Evolutionary conservation across 2,797 vertebrate genomes (phyloP), one percentile per base, ranked within the genome.

Genomic region (Nyctalus aviator): DNA sequence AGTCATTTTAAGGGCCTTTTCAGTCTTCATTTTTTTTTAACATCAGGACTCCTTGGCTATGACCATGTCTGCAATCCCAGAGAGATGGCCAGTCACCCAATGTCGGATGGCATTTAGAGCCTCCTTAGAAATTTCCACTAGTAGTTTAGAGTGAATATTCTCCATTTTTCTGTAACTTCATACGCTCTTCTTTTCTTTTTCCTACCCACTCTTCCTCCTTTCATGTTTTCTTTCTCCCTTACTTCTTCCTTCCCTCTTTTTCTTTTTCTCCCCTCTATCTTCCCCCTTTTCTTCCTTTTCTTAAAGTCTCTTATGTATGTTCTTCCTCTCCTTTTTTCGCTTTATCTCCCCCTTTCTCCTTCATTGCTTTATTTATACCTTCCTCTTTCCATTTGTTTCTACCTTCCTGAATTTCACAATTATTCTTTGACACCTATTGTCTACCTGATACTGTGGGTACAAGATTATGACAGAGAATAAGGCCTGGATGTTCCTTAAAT

Each of bases 381-480:
- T 76, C 59, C 37, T 75, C 17, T 41, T 2, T 81, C 9, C 8
- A 6, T 4, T 41, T 44, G 13, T 32, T 59, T 50, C 35, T 48
- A 27, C 50, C 57, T 88, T 84, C 15, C 32, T 68, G 77, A 12
- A n/a, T 50, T 46, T 18, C 37, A 82, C 27, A 89, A 87, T 41
- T 9, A 48, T 8, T 59, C 3, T 53, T 69, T 62, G 46, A 27
- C 8, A 50, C 8, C 9, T 50, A 7, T 27, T 82, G 11, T 57
- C 8, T 78, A 25, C 17, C 11, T n/a, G 0, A 6, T 17, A 73
- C 3, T 18, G 3, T 12, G 25, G 5, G 2, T 25, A 15, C 17
- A 55, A 27, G 5, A 3, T 69, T 64, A 35, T 35, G 8, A 84
- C 55, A 20, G 53, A 91, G n/a, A 9, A 46, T 35, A 37, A 21